Percentiles rank a stretch among this genome's conserved stretches.
phyloP scores from a whole-genome alignment of 2,888 invertebrate genomes.

The Tipula helvola region DNA sequence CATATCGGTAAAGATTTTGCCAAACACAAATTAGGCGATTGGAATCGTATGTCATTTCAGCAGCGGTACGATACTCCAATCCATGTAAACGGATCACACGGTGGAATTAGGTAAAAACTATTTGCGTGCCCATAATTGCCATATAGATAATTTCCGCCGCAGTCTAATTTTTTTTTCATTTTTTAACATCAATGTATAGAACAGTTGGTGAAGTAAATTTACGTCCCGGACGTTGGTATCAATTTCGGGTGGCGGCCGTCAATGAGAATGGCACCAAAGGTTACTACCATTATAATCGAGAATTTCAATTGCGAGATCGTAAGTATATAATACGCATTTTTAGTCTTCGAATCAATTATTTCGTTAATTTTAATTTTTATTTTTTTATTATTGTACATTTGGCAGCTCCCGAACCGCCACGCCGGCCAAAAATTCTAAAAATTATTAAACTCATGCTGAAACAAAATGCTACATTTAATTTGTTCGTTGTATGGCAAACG shows the following conservation, averaged over 20 bases:
- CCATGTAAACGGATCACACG: neutral
- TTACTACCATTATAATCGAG: slow-evolving; percentile 52
- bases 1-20: slow-evolving; percentile 54
- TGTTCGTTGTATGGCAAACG: slow-evolving; percentile 53
- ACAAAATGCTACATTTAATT: slow-evolving; percentile 39
- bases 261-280: slow-evolving; percentile 59
- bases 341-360: neutral
- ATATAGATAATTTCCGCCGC: neutral
- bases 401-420: slow-evolving; percentile 31
- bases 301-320: slow-evolving; percentile 36
- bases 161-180: slow-evolving; percentile 10
- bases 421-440: slow-evolving; percentile 28
- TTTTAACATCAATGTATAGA: slow-evolving; percentile 17
- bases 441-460: slow-evolving; percentile 20
- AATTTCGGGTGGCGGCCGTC: slow-evolving; percentile 64
- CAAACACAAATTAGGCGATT: slow-evolving; percentile 49
- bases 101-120: neutral
- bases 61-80: slow-evolving; percentile 18
- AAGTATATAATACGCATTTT: slow-evolving; percentile 19
- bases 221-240: slow-evolving; percentile 61
- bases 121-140: neutral
- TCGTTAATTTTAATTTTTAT: neutral
- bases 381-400: neutral
- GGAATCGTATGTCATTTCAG: slow-evolving; percentile 38
- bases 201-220: slow-evolving; percentile 30